A percentile compares a stretch with the other conserved stretches of the same genome.
phyloP scores from a whole-genome alignment of 2,888 invertebrate genomes.

The Thera britannica region DNA sequence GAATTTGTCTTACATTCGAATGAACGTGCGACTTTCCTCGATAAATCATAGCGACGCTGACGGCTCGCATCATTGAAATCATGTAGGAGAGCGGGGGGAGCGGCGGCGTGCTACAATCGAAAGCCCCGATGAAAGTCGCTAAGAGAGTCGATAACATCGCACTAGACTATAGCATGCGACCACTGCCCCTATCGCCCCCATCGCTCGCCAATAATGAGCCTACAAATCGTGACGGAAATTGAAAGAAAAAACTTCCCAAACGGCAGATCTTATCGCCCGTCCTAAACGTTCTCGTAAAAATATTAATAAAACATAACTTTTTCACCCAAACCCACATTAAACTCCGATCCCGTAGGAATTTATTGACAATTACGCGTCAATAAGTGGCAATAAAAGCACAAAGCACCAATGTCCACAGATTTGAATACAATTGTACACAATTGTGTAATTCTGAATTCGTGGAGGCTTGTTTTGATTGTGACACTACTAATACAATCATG shows the following conservation, averaged over 20 bases:
- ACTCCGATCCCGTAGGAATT: conserved; percentile 83
- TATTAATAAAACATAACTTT: conserved; percentile 85
- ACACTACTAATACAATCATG: conserved; percentile 78
- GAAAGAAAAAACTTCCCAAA: conserved; percentile 84
- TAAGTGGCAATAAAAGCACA: conserved; percentile 83
- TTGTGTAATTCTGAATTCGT: conserved; percentile 83
- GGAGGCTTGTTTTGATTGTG: conserved; percentile 81
- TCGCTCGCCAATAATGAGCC: conserved; percentile 81
- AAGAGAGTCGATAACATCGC: conserved; percentile 79
- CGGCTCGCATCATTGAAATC: conserved; percentile 68
- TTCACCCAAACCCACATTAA: conserved; percentile 85
- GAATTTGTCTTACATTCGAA: conserved; percentile 16
- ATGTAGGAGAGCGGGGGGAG: conserved; percentile 66
- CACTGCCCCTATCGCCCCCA: conserved; percentile 83
- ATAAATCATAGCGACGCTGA: conserved; percentile 69
- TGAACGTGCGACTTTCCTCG: conserved; percentile 43
- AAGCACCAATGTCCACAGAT: conserved; percentile 82
- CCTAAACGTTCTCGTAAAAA: conserved; percentile 85
- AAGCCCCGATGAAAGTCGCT: conserved; percentile 81
- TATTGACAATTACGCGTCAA: conserved; percentile 85
- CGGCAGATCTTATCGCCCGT: conserved; percentile 79
- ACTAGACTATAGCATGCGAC: conserved; percentile 74
- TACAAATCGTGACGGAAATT: conserved; percentile 85
- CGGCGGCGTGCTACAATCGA: conserved; percentile 58
- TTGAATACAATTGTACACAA: conserved; percentile 84